Evolutionary conservation across 2,888 invertebrate species (phyloP).

Genomic region (Macrosoma leucophasiata): DNA sequence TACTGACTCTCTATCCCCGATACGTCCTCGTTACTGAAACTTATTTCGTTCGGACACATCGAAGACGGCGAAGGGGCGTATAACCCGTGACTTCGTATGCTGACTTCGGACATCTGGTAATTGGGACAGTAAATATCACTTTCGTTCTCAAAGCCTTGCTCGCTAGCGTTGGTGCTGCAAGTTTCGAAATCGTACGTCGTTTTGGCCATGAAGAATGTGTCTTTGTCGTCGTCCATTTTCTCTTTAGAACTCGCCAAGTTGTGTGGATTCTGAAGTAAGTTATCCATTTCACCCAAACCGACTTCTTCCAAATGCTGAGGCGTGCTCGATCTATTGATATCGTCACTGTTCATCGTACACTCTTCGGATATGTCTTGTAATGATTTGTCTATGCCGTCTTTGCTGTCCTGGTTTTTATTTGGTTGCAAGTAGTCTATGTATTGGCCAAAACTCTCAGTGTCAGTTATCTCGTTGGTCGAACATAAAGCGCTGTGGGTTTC

Average conservation of each 20-base stretch:
- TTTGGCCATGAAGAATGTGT: conserved; percentile 59
- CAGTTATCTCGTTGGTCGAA: conserved; percentile 68
- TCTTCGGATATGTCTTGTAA: conserved; percentile 67
- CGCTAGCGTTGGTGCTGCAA: conserved; percentile 64
- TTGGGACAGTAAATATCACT: conserved; percentile 77
- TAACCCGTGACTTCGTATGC: conserved; percentile 78
- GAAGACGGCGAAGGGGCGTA: conserved; percentile 78
- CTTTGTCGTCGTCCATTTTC: conserved; percentile 55
- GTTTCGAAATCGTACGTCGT: conserved; percentile 65
- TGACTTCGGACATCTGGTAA: conserved; percentile 79
- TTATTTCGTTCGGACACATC: conserved; percentile 69
- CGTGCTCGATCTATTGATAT: conserved; percentile 48
- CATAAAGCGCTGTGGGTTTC: conserved; percentile 68
- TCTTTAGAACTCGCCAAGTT: conserved; percentile 45
- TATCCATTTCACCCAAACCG: conserved; percentile 45
- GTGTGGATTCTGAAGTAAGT: conserved; percentile 45
- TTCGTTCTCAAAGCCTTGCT: conserved; percentile 72
- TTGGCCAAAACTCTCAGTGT: conserved; percentile 69
- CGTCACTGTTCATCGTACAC: conserved; percentile 65
- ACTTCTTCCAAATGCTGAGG: conserved; percentile 44
- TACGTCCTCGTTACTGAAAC: conserved; percentile 68
- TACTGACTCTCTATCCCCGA: conserved; percentile 71
- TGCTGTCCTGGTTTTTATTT: conserved; percentile 46
- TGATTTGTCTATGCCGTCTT: conserved; percentile 54
- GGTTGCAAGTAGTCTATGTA: conserved; percentile 67